phyloP scores from a whole-genome alignment of 2,113 vertebrate species.

The Osmerus mordax region DNA sequence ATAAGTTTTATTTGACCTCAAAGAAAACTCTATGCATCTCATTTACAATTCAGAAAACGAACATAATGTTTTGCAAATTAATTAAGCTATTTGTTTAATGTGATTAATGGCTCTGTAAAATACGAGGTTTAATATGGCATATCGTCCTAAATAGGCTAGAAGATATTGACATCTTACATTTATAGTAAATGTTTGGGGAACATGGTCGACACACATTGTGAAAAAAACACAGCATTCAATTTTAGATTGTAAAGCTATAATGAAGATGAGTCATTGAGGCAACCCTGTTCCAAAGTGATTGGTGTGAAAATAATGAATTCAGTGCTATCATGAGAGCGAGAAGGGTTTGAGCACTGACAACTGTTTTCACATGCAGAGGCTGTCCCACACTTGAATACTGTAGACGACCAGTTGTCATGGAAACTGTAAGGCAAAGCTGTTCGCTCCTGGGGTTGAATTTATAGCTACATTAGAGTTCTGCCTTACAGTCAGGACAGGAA shows the following conservation, averaged over 20 bases:
- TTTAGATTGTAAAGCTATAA: not conserved
- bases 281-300: not conserved
- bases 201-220: not conserved
- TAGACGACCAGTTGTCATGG: conserved; percentile 63
- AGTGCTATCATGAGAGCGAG: conserved; percentile 20
- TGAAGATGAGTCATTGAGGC: not conserved
- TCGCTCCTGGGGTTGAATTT: conserved; percentile 6
- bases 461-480: conserved; percentile 1
- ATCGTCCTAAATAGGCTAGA: not conserved
- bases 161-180: not conserved
- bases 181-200: not conserved
- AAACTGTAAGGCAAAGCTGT: conserved; percentile 58
- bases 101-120: too few relatives aligned
- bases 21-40: conserved; percentile 3
- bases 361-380: conserved; percentile 69
- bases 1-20: conserved; percentile 24
- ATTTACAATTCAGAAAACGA: not conserved
- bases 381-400: conserved; percentile 60
- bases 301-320: conserved; percentile 7
- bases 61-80: not conserved
- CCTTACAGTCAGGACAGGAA: conserved; percentile 47
- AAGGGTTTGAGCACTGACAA: conserved; percentile 54
- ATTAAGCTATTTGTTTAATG: too few relatives aligned
- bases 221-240: not conserved
- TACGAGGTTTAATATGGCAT: not conserved